Conservation (phyloP, 1,140 invertebrate species). For the Drosophila obscura region DNA sequence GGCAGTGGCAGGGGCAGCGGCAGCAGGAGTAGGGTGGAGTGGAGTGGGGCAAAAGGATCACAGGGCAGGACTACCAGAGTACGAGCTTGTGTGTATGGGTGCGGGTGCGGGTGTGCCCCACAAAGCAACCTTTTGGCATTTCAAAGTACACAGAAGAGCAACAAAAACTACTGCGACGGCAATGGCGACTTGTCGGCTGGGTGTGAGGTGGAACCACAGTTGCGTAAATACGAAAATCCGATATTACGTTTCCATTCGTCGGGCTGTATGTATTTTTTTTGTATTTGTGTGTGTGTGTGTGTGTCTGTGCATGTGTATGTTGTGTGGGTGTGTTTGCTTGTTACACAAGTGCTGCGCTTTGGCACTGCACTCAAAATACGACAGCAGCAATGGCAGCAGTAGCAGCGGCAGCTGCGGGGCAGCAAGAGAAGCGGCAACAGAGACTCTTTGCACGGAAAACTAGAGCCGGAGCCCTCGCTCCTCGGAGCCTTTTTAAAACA, state of each 20-base stretch:
- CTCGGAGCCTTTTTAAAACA: constrained; percentile 66
- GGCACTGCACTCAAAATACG: constrained; percentile 62
- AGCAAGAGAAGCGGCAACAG: constrained; percentile 30
- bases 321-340: constrained; percentile 45
- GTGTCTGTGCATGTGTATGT: constrained; percentile 15
- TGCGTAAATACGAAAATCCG: constrained; percentile 79
- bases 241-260: constrained; percentile 77
- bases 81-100: constrained; percentile 15
- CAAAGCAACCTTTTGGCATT: constrained; percentile 69
- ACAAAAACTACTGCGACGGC: constrained; percentile 64
- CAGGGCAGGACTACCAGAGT: constrained; percentile 21
- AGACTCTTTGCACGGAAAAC: constrained; percentile 67
- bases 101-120: constrained; percentile 52
- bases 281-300: constrained; percentile 8
- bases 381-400: constrained; percentile 16
- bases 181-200: constrained; percentile 41
- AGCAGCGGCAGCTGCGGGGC: background rate
- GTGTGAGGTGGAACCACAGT: constrained; percentile 58
- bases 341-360: constrained; percentile 75
- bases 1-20: constrained; percentile 10
- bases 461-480: constrained; percentile 53
- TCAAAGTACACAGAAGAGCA: constrained; percentile 64
- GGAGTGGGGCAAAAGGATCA: constrained; percentile 34
- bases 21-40: constrained; percentile 9
- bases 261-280: background rate